Percentiles rank a stretch among this genome's conserved stretches.
These are phyloP conservation scores for Caenorhabditis zanzibari DNA, from an alignment of 2,888 invertebrate species.

Conservation along the genomic window DNA sequence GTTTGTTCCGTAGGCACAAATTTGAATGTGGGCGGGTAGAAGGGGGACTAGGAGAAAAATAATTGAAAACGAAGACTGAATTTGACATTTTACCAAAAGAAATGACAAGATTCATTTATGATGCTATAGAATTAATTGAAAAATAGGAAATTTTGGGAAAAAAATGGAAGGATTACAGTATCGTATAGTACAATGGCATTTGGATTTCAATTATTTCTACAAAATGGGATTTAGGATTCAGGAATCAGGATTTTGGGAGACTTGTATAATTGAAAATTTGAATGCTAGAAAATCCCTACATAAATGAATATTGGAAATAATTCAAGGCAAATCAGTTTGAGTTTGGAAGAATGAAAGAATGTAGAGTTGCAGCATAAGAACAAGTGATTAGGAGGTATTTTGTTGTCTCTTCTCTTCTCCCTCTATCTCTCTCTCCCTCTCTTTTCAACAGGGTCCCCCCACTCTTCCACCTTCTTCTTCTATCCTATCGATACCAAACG, in stretches of 20 bases:
- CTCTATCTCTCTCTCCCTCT: background rate
- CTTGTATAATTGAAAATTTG: too few relatives aligned
- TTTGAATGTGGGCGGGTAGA: background rate
- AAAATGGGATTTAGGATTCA: too few relatives aligned
- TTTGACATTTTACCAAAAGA: constrained; percentile 18
- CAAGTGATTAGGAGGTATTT: constrained; percentile 39
- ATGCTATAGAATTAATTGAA: background rate
- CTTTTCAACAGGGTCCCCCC: background rate
- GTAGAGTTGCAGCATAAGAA: constrained; percentile 3
- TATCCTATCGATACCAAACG: constrained; percentile 8
- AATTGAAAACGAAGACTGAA: constrained; percentile 21
- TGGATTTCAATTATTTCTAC: too few relatives aligned
- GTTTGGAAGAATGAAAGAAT: background rate
- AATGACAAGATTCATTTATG: constrained; percentile 8
- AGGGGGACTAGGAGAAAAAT: background rate
- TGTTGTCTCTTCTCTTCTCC: constrained; percentile 31
- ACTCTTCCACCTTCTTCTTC: constrained; percentile 9
- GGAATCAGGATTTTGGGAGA: too few relatives aligned
- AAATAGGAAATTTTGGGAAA: background rate
- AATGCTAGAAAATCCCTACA: too few relatives aligned
- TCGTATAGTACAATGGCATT: too few relatives aligned
- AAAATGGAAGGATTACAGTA: too few relatives aligned
- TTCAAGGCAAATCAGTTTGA: background rate
- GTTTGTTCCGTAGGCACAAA: constrained; percentile 17
- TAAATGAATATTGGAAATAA: background rate